Percentiles rank a stretch among this genome's conserved stretches.
Evolutionary conservation across 2,888 invertebrate species (phyloP).

Genomic region (Dryococelus australis): DNA sequence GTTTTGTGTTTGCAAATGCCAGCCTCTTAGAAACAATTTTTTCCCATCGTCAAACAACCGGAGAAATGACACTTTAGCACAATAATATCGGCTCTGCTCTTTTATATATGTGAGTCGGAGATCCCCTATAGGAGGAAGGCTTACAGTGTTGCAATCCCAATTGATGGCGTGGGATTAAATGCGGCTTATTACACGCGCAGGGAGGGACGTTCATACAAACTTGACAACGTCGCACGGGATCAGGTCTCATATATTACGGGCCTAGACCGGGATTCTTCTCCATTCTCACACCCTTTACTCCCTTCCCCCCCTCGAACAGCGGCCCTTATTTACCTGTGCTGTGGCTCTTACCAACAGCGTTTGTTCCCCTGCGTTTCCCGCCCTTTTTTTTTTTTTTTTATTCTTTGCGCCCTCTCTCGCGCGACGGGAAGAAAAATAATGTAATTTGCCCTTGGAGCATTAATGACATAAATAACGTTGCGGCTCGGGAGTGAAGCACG

Average conservation of each 20-base stretch:
- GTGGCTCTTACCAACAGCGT: not conserved
- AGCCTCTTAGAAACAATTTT: not conserved
- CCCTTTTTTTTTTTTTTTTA: not conserved
- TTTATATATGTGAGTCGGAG: conserved; percentile 32
- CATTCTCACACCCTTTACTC: too few relatives aligned
- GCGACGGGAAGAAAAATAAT: conserved; percentile 10
- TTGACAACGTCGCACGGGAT: conserved; percentile 39
- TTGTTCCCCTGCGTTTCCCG: not conserved
- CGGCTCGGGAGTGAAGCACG: not conserved
- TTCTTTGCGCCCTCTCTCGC: not conserved
- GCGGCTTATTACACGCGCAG: conserved; percentile 35
- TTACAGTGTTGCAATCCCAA: conserved; percentile 38
- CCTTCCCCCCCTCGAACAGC: not conserved
- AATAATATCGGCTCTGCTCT: not conserved
- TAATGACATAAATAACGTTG: not conserved
- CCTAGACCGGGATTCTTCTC: conserved; percentile 23
- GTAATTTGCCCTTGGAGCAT: not conserved
- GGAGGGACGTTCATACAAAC: conserved; percentile 32
- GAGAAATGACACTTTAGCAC: not conserved
- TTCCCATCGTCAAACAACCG: not conserved
- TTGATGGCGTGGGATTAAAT: conserved; percentile 38
- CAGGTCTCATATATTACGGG: conserved; percentile 38
- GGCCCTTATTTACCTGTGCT: not conserved
- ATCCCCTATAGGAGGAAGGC: conserved; percentile 30
- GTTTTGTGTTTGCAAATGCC: too few relatives aligned